Conservation (phyloP, 2,113 vertebrate genomes). For the Aplodontia rufa region DNA sequence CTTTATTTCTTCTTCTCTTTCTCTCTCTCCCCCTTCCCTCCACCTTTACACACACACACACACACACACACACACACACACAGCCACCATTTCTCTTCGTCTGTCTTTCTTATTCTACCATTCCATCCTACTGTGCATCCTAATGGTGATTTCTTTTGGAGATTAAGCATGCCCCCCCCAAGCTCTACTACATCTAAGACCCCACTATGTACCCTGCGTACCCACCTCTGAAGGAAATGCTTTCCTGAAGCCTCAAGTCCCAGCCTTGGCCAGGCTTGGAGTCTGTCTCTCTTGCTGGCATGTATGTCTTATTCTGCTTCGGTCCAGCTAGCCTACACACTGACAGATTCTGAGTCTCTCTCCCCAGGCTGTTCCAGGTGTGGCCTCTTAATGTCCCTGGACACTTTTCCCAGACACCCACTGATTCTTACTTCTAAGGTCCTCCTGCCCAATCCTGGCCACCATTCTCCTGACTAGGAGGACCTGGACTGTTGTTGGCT, state of each 20-base stretch:
- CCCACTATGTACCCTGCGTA: background rate
- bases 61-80: no score
- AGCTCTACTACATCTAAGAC: background rate
- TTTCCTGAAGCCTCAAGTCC: slow-evolving; percentile 9
- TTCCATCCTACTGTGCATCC: slow-evolving; percentile 43
- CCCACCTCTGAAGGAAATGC: slow-evolving; percentile 30
- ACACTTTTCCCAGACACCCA: background rate
- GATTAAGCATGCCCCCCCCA: slow-evolving; percentile 7
- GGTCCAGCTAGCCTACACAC: background rate
- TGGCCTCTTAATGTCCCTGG: background rate
- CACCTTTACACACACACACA: no score
- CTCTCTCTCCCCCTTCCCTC: background rate
- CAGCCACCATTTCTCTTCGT: background rate
- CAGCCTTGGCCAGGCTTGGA: slow-evolving; percentile 26
- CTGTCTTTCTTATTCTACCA: background rate
- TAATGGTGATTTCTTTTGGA: slow-evolving; percentile 28
- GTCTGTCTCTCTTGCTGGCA: slow-evolving; percentile 24
- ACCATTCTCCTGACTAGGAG: slow-evolving; percentile 4
- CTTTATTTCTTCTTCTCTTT: background rate
- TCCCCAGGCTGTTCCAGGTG: background rate
- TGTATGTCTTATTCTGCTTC: slow-evolving; percentile 8
- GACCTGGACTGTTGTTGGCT: background rate
- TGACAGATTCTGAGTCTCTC: background rate
- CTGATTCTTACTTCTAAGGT: slow-evolving; percentile 17
- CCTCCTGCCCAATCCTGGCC: background rate